Base-by-base conservation (phyloP, 2,797 vertebrate species). In the Xenopus petersii region DNA sequence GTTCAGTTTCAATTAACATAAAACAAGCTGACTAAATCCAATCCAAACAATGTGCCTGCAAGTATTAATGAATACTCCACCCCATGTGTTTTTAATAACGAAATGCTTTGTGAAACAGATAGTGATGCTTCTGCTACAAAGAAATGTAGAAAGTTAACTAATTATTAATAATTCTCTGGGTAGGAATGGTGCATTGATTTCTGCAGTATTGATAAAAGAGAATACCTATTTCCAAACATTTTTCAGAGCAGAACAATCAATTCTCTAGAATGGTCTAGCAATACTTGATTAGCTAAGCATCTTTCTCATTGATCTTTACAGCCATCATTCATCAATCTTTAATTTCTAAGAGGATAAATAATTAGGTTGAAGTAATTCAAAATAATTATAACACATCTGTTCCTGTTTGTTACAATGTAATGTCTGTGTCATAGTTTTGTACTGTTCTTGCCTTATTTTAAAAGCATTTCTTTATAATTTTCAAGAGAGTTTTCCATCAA, bases 241-340 rank as follows among this genome's bases (percentile, higher is more conserved):
- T 26, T 24, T 24, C 24, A 26, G 4, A 60, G 21, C 17, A 60
- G 58, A 17, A 60, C 58, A 60, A 60, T 60, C 58, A 60, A 60
- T 60, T 26, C 24, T 24, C 4, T 16, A 56, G 54, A 60, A 60
- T 60, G 24, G 21, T 60, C 24, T 24, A 24, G 58, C 10, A 60
- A 24, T 60, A 26, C 17, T 60, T 60, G 17, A 60, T 60, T 60
- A 60, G 24, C 58, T 60, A 60, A 60, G 58, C 58, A 60, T 60
- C 21, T 60, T 60, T 60, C 17, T 24, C 12, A 60, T 60, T 60
- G 58, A 60, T 60, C 54, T 60, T 24, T 60, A 60, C 13, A 26
- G 24, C 21, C 58, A 60, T 24, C 58, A 24, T 24, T 26, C 58
- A 60, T 60, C 58, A 60, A 60, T 60, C 58, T 24, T 60, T 60